These are phyloP conservation scores for Sturnus vulgaris DNA, from an alignment of 2,113 vertebrate species.

Conservation along the genomic window DNA sequence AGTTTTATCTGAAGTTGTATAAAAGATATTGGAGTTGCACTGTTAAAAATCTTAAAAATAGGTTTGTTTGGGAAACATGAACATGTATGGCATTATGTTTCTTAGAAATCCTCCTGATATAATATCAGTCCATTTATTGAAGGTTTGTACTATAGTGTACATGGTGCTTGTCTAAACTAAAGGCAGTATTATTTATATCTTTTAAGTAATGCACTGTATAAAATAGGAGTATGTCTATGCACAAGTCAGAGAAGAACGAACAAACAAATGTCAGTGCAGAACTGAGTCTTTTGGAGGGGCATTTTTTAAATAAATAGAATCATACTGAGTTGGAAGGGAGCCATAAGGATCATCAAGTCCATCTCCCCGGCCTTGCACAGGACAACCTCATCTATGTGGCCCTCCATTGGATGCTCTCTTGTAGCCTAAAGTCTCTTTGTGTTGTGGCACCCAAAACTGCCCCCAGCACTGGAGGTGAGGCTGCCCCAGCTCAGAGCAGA, in stretches of 20 bases:
- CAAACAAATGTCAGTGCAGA: neutral
- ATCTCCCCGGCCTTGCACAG: neutral
- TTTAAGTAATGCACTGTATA: neutral
- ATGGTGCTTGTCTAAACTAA: neutral
- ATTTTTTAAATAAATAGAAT: neutral
- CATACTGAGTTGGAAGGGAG: neutral
- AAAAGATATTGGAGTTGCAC: neutral
- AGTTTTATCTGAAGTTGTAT: neutral
- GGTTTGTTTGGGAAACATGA: neutral
- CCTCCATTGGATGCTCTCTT: neutral
- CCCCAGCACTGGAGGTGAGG: accelerated
- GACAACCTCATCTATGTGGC: neutral
- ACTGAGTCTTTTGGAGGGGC: neutral
- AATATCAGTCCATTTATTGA: neutral
- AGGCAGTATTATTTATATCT: neutral
- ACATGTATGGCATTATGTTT: neutral
- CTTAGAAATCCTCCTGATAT: neutral
- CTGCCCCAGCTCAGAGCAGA: neutral
- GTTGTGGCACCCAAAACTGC: neutral
- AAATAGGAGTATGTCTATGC: neutral
- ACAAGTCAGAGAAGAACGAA: neutral
- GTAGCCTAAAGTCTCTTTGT: neutral
- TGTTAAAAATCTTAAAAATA: neutral
- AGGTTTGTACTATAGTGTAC: neutral
- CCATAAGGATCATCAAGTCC: neutral